These are phyloP conservation scores for Drosophila peninsularis DNA, from an alignment of 2,888 invertebrate genomes.

Conservation along the genomic window DNA sequence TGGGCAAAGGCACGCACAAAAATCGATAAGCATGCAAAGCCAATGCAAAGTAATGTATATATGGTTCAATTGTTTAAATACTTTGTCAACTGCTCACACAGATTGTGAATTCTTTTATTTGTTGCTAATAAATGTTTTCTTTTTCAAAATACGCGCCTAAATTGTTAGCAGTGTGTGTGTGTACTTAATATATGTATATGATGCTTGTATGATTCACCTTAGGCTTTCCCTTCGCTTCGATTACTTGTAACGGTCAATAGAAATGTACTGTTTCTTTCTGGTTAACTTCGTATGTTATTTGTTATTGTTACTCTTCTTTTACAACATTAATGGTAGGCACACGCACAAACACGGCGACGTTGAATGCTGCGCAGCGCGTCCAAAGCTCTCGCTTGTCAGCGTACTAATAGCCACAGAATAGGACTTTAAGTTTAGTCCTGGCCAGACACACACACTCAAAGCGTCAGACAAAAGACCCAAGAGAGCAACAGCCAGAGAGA, in stretches of 20 bases:
- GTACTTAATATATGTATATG: slow-evolving; percentile 25
- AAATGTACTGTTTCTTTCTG: slow-evolving; percentile 18
- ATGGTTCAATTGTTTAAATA: slow-evolving; percentile 36
- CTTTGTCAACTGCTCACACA: slow-evolving; percentile 11
- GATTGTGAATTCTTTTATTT: slow-evolving; percentile 27
- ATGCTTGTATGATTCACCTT: slow-evolving; percentile 54
- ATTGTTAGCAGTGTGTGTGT: slow-evolving; percentile 28
- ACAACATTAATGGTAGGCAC: slow-evolving; percentile 46
- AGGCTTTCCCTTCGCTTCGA: slow-evolving; percentile 24
- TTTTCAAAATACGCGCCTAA: slow-evolving; percentile 55
- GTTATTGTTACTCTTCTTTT: slow-evolving; percentile 65
- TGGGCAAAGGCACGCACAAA: slow-evolving; percentile 66
- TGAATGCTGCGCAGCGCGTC: slow-evolving; percentile 65
- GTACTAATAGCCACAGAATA: slow-evolving; percentile 61
- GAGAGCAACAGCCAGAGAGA: slow-evolving; percentile 11
- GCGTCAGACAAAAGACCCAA: slow-evolving; percentile 30
- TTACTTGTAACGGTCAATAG: slow-evolving; percentile 32
- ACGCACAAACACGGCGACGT: slow-evolving; percentile 27
- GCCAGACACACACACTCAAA: slow-evolving; percentile 27
- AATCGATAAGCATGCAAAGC: slow-evolving; percentile 67
- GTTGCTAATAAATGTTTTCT: slow-evolving; percentile 32
- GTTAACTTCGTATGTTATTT: slow-evolving; percentile 43
- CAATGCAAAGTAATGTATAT: slow-evolving; percentile 57
- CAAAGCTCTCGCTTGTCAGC: slow-evolving; percentile 74
- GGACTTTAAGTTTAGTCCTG: slow-evolving; percentile 60